A percentile compares a stretch with the other conserved stretches of the same genome.
Evolutionary conservation across 2,888 invertebrate species (phyloP).

Genomic region (Leptura quadrifasciata): DNA sequence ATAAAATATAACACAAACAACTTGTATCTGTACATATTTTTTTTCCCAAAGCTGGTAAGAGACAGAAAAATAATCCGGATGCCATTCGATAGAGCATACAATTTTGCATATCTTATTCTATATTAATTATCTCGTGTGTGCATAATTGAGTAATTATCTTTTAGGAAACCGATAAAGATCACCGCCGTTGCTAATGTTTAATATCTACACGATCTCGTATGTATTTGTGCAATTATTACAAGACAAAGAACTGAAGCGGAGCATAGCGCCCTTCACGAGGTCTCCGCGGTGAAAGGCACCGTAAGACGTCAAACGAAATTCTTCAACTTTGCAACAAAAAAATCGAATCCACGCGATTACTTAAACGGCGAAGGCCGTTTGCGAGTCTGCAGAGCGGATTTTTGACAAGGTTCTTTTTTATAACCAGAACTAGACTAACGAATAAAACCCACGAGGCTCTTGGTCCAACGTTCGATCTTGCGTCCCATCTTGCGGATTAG

Average conservation of each 20-base stretch:
- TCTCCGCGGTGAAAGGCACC: conserved; percentile 19
- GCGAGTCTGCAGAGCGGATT: conserved; percentile 22
- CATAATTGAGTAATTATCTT: too few species aligned
- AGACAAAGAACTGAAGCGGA: conserved; percentile 20
- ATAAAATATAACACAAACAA: too few species aligned
- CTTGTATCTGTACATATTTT: too few species aligned
- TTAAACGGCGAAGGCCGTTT: conserved; percentile 14
- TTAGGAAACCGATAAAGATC: too few species aligned
- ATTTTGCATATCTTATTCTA: too few species aligned
- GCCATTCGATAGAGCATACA: too few species aligned
- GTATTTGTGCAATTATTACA: background rate
- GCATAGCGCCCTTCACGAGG: conserved; percentile 18
- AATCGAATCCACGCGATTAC: conserved; percentile 28
- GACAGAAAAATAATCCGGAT: too few species aligned
- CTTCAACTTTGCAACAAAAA: conserved; percentile 14
- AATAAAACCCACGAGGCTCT: conserved; percentile 5
- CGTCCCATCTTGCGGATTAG: background rate
- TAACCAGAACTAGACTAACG: conserved; percentile 4
- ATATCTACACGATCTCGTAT: background rate
- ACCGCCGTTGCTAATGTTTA: background rate
- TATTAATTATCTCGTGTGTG: too few species aligned
- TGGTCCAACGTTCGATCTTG: background rate
- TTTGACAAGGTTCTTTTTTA: conserved; percentile 38
- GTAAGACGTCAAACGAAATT: conserved; percentile 29
- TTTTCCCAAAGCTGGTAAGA: too few species aligned